Evolutionary conservation across 2,797 vertebrate genomes (phyloP).

Genomic region (Phrynocephalus guinanensis): DNA sequence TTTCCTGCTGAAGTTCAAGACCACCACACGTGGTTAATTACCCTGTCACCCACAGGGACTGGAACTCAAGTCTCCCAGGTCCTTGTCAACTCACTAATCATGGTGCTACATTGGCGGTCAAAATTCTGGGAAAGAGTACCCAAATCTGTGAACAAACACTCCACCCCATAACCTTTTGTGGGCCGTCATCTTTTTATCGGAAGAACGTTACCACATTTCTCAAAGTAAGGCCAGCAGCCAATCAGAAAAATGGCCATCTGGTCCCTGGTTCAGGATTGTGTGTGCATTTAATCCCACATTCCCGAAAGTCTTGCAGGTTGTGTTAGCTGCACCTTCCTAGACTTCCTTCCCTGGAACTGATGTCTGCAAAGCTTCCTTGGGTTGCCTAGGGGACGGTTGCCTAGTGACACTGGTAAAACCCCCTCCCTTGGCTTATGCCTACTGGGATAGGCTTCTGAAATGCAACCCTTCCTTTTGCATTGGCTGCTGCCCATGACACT

Average conservation of each 20-base stretch:
- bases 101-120: too few relatives aligned
- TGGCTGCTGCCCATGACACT: constrained; percentile 37
- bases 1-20: background rate
- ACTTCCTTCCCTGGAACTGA: background rate
- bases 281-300: background rate
- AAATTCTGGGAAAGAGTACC: too few relatives aligned
- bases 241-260: background rate
- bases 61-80: too few relatives aligned
- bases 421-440: background rate
- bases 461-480: constrained; percentile 37
- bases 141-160: too few relatives aligned
- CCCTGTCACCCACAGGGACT: too few relatives aligned
- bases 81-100: too few relatives aligned
- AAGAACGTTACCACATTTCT: background rate
- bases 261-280: too few relatives aligned
- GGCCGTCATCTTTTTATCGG: too few relatives aligned
- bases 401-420: constrained; percentile 40
- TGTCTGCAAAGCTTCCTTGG: constrained; percentile 23
- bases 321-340: background rate
- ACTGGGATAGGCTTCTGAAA: background rate
- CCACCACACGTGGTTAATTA: too few relatives aligned
- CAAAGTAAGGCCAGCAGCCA: background rate
- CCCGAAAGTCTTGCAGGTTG: background rate
- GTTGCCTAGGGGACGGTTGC: constrained; percentile 34
- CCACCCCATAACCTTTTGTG: background rate